Evolutionary conservation across 35 echinoderm and acorn worm genomes (phyloP), one percentile per base, ranked within the genome.

Genomic region (Apostichopus japonicus): DNA sequence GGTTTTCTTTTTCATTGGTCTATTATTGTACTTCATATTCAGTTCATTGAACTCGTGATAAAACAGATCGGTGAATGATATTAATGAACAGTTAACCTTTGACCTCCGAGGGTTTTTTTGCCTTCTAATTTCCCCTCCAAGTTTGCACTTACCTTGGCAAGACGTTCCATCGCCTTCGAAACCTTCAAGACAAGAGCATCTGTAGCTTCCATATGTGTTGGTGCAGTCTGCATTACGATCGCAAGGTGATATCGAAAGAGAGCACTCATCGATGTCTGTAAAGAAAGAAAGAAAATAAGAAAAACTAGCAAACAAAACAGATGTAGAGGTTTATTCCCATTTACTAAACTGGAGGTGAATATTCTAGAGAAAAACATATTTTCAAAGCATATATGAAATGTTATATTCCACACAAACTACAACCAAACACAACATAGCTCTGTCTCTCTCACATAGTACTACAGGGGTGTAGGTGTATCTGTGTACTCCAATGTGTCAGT

Each of bases 181-280:
- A 5, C 94, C 94, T 24, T 83, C 17, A 17, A 80, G 84, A 95
- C 96, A 97, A 6, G 91, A 44, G 33, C 33, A 44, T 44, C 2
- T 44, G 53, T 89, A 95, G 57, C 73, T 92, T 17, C 96, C 96
- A 73, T 80, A 79, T 8, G 92, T 95, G 89, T 98, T 98, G 56
- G 91, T 81, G 44, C 96, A 98, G 10, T 87, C 17, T 10, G 96
- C 96, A 82, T 93, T 88, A 6, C 27, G 72, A 92, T 94, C 90
- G 84, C 96, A 98, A 0, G 93, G 94, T 14, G 58, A 91, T 86
- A 17, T 77, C 65, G 8, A 70, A 79, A 44, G 70, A 10, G 70
- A 22, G 78, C 95, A 97, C 59, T 97, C 95, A 72, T 97, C 87
- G 65, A 97, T 65, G 90, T 97, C 95, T 97, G 9, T 77, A 61